Evolutionary conservation across 2,888 invertebrate genomes (phyloP), one percentile per base, ranked within the genome.

Genomic region (Dascillus cervinus): DNA sequence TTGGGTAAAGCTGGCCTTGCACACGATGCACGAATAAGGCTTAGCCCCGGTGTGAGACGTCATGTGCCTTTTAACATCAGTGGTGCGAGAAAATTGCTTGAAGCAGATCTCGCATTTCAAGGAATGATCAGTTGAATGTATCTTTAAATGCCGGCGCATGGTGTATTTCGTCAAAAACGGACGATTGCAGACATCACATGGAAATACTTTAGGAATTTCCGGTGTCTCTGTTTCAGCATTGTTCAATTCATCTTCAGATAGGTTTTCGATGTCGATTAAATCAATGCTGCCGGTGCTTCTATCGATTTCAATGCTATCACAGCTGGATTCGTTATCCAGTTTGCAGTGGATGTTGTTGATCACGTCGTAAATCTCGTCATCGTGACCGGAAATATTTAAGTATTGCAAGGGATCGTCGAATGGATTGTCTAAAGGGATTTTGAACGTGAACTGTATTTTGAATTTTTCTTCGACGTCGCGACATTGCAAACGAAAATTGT

Each of bases 21-120:
- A 55, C 19, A 46, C 35, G 5, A 37, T 14, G 34, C 55, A 55
- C 12, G 25, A 29, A 32, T 45, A 50, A 2, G 55, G 53, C 36
- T 50, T 51, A 11, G 37, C 39, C 5, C 52, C 53, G 11, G 49
- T 52, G 37, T 56, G 56, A 17, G 26, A 38, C 2, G 47, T 47
- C 50, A 54, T 52, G 30, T 58, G 58, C 4, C 56, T 38, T 42
- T 53, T 52, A 11, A 58, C 56, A 41, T 55, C 55, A 13, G 44
- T 26, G 5, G 34, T 35, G 32, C 56, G 44, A 11, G 41, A 49
- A 48, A 43, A 46, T 28, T 37, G 24, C 29, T 46, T 52, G 2
- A 22, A 27, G 29, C 54, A 54, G 15, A 52, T 34, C 6, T 32
- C 36, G 32, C 55, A 53, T 31, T 40, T 41, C n/a, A 50, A 35